Conservation (phyloP, 2,113 vertebrate species). For the Phrynosoma platyrhinos region DNA sequence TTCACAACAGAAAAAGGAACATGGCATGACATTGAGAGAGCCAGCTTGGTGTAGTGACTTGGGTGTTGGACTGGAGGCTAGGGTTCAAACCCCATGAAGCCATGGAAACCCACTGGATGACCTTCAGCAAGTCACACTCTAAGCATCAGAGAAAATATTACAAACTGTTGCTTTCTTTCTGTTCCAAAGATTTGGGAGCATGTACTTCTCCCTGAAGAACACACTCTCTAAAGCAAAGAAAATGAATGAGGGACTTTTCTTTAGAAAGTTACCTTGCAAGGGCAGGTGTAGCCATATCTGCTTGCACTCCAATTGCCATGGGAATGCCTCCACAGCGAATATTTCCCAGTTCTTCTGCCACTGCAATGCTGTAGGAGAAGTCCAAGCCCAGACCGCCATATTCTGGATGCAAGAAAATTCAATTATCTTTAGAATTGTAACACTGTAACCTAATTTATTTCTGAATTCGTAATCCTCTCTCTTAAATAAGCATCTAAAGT, state of each 20-base stretch:
- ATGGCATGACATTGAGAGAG: too few relatives aligned
- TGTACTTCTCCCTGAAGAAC: background rate
- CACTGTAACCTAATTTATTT: background rate
- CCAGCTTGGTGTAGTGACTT: too few relatives aligned
- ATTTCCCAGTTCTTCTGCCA: conserved; percentile 87
- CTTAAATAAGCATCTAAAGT: background rate
- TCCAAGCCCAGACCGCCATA: conserved; percentile 89
- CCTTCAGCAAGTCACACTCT: too few relatives aligned
- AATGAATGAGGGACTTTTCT: background rate
- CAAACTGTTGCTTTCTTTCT: background rate
- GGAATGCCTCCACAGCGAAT: conserved; percentile 85
- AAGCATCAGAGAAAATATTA: background rate
- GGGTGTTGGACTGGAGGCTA: too few relatives aligned
- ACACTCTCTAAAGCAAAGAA: background rate
- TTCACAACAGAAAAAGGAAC: background rate
- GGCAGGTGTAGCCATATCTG: conserved; percentile 88
- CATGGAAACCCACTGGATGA: too few relatives aligned
- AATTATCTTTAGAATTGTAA: background rate
- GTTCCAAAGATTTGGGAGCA: background rate
- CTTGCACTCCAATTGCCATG: conserved; percentile 89
- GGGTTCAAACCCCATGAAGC: too few relatives aligned
- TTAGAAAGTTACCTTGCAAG: conserved; percentile 82
- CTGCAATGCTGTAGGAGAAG: conserved; percentile 87
- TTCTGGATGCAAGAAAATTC: conserved; percentile 72
- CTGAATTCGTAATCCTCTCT: background rate